Conservation (phyloP, 2,113 vertebrate species). For the rabbit (Oryctolagus cuniculus) region mOryCun1.1 NC_091442.1:32399001-32399500, state of each 20-base stretch:
- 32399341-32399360: background rate
- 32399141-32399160: background rate
- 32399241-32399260: background rate
- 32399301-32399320: background rate
- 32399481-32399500: background rate
- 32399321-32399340: background rate
- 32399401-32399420: background rate
- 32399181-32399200: background rate
- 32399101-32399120: background rate
- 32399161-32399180: background rate
- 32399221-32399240: background rate
- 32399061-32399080: background rate
- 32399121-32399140: background rate
- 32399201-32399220: background rate
- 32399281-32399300: conserved; percentile 6
- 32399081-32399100: background rate
- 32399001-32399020: background rate
- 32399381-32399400: background rate
- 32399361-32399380: background rate
- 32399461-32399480: background rate
- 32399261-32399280: background rate
- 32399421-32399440: background rate
- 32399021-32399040: background rate
- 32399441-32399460: background rate
- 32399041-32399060: background rate